A percentile compares a stretch with the other conserved stretches of the same genome.
These are phyloP conservation scores for Intellagama lesueurii DNA, from an alignment of 2,797 vertebrate species.

Conservation along the genomic window DNA sequence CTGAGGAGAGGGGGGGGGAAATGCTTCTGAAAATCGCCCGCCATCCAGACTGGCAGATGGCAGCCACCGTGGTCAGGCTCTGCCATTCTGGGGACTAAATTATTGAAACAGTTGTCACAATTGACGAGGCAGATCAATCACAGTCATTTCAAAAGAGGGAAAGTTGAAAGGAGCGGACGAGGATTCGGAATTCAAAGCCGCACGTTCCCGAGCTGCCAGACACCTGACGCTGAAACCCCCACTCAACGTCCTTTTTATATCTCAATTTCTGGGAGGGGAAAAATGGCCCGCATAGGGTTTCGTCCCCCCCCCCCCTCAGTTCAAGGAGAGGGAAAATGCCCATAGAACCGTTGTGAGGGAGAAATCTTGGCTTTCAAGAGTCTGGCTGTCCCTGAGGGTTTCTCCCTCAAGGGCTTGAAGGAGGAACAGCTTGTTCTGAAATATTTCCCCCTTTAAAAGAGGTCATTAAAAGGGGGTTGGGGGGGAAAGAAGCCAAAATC, in stretches of 20 bases:
- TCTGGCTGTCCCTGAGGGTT: too few species aligned
- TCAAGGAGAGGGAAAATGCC: neutral
- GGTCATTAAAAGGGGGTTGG: too few species aligned
- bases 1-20: too few species aligned
- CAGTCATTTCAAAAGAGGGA: neutral
- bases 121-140: slow-evolving; percentile 42
- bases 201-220: rapidly evolving
- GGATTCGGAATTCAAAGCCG: slow-evolving; percentile 4
- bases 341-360: too few species aligned
- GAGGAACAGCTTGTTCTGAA: neutral
- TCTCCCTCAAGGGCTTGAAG: neutral
- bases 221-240: neutral
- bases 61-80: slow-evolving; percentile 15
- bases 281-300: neutral
- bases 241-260: neutral
- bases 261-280: neutral
- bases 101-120: slow-evolving; percentile 51
- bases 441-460: neutral
- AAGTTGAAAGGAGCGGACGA: neutral
- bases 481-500: too few species aligned
- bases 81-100: slow-evolving; percentile 15
- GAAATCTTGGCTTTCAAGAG: neutral
- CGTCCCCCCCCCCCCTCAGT: neutral
- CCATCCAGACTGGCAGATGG: slow-evolving; percentile 48
- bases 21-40: neutral